phyloP scores from a whole-genome alignment of 92 coral and sea anemone genomes.

The Isaurus tuberculatus region DNA sequence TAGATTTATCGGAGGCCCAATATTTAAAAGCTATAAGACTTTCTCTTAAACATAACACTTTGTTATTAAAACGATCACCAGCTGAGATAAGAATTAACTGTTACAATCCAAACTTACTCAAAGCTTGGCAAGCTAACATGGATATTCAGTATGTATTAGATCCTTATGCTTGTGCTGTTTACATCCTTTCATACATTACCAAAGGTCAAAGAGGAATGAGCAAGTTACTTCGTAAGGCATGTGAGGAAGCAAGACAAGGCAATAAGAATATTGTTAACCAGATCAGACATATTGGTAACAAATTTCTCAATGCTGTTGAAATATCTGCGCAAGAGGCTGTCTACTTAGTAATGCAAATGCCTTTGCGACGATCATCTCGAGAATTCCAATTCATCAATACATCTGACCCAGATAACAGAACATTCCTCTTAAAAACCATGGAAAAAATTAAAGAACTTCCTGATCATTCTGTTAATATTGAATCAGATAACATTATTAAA shows the following conservation, averaged over 20 bases:
- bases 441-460: conserved; percentile 71
- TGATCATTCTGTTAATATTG: conserved; percentile 72
- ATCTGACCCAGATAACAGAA: conserved; percentile 74
- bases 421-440: conserved; percentile 63
- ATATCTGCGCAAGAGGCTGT: conserved; percentile 77
- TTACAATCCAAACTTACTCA: conserved; percentile 38
- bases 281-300: conserved; percentile 55
- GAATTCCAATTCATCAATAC: conserved; percentile 74
- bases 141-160: conserved; percentile 65
- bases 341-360: conserved; percentile 79
- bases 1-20: conserved; percentile 39
- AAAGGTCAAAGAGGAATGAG: conserved; percentile 74
- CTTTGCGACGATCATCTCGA: conserved; percentile 68
- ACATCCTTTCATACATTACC: conserved; percentile 63
- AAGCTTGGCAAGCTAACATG: conserved; percentile 67
- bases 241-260: conserved; percentile 63
- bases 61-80: conserved; percentile 39
- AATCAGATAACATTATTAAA: conserved; percentile 70
- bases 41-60: conserved; percentile 31
- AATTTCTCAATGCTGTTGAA: conserved; percentile 57
- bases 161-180: conserved; percentile 69
- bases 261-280: conserved; percentile 55
- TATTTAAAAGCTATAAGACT: conserved; percentile 47
- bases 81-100: conserved; percentile 14
- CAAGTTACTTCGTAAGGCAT: conserved; percentile 60